phyloP scores from a whole-genome alignment of 2,113 vertebrate genomes.

The Macrotis lagotis region DNA sequence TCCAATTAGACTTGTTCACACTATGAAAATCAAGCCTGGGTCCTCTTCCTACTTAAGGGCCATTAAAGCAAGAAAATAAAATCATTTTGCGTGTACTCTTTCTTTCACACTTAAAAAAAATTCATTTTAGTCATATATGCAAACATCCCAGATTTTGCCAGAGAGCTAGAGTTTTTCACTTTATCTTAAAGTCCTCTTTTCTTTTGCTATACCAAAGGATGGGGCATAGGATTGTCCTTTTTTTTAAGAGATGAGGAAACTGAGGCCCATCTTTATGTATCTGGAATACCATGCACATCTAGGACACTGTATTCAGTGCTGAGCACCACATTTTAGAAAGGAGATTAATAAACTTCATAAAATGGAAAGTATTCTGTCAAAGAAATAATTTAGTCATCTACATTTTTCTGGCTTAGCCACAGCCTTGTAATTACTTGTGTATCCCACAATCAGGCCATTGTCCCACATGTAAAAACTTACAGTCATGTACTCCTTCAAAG shows the following conservation, averaged over 20 bases:
- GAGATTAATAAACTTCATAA: not conserved
- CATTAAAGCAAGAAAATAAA: constrained; percentile 39
- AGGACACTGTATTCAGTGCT: not conserved
- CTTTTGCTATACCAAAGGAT: not conserved
- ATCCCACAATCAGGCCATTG: not conserved
- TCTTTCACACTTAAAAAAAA: constrained; percentile 47
- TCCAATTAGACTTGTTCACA: constrained; percentile 49
- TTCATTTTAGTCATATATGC: constrained; percentile 16
- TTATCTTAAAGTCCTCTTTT: not conserved
- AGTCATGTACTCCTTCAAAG: not conserved
- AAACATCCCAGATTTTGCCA: constrained; percentile 15
- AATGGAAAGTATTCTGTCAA: not conserved
- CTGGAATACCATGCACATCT: not conserved
- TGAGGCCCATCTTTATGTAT: not conserved
- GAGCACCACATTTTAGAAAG: not conserved
- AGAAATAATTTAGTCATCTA: not conserved
- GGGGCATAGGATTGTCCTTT: not conserved
- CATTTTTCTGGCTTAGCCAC: not conserved
- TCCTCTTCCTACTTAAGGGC: not conserved
- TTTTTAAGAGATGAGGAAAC: not conserved
- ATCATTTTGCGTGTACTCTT: not conserved
- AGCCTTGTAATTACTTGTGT: not conserved
- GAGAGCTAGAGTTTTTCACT: constrained; percentile 1
- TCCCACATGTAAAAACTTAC: not conserved
- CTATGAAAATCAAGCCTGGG: constrained; percentile 56